Evolutionary conservation across 2,888 invertebrate genomes (phyloP), one percentile per base, ranked within the genome.

Genomic region (Isotomurus palustris): DNA sequence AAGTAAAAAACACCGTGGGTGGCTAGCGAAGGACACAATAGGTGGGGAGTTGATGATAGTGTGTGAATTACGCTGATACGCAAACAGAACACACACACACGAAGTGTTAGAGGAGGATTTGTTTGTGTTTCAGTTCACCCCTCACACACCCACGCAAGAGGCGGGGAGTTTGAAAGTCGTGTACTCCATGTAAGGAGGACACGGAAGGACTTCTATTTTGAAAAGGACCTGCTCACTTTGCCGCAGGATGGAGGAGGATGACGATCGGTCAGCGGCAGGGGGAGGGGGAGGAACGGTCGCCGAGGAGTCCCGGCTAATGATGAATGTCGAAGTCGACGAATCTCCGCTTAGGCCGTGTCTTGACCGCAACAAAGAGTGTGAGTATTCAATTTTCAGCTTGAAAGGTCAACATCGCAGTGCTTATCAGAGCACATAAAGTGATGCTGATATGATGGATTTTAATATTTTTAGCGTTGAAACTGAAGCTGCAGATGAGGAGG

Each of bases 321-420:
- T 28, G 71, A 90, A 91, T 78, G 89, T 90, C 74, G 84, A 90
- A 77, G 91, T 95, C 73, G 95, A 95, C 80, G 91, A 92, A 75
- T 90, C 91, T 73, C 94, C 94, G 48, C 82, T 95, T 73, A 89
- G 91, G 75, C 87, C 89, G 72, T 85, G 88, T 75, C 90, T 95
- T 86, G 92, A 93, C 77, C 91, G 91, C 78, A 95, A 95, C 78
- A 95, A 95, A 82, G 93, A 95, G 85, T 93, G 95, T 95, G 78
- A 90, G 92, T 86, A 14, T 24, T 19, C 17, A 5, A 35, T 21
- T 6, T 3, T 44, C 35, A 21, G 5, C 24, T 14, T 2, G 25
- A 12, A 47, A 47, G 19, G 32, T 47, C 19, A 47, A 27, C 4
- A 8, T 10, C 27, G 29, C 27, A n/a, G 29, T 3, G 27, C 19